Conservation (phyloP, 53 echinoderm and acorn worm species). For the Paelopatides confundens region DNA sequence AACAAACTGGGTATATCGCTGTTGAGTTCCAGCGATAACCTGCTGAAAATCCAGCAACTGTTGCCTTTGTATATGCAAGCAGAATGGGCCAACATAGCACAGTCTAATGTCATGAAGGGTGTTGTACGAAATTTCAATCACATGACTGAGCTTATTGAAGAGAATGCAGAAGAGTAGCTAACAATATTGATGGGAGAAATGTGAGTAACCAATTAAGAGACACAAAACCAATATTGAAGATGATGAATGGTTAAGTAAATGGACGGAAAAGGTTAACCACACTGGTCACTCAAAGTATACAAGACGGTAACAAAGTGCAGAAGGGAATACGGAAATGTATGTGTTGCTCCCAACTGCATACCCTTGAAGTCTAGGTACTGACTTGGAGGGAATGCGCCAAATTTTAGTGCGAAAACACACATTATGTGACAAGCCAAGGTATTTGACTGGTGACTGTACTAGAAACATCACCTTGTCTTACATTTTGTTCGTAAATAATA, state of each 20-base stretch:
- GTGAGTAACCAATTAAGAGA: too few species aligned
- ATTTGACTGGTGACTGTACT: background rate
- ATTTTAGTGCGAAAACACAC: background rate
- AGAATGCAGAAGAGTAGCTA: constrained; percentile 48
- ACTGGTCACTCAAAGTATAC: background rate
- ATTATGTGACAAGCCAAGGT: constrained; percentile 22
- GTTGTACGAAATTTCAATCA: background rate
- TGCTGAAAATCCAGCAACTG: constrained; percentile 64
- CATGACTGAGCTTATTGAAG: constrained; percentile 70
- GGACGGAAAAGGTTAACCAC: background rate
- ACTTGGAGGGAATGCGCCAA: background rate
- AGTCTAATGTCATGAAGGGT: constrained; percentile 23
- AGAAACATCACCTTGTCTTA: constrained; percentile 9
- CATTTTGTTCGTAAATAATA: background rate
- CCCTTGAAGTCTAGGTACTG: background rate
- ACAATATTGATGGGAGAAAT: constrained; percentile 22
- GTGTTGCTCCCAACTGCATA: background rate
- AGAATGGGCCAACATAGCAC: constrained; percentile 56
- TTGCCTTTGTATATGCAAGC: constrained; percentile 56
- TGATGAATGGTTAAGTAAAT: background rate
- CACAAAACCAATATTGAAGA: too few species aligned
- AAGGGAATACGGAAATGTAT: background rate
- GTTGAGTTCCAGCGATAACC: constrained; percentile 48
- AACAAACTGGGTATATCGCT: constrained; percentile 50
- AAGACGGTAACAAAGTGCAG: background rate